These are phyloP conservation scores for Oceanites oceanicus DNA, from an alignment of 2,113 vertebrate species.

Conservation along the genomic window DNA sequence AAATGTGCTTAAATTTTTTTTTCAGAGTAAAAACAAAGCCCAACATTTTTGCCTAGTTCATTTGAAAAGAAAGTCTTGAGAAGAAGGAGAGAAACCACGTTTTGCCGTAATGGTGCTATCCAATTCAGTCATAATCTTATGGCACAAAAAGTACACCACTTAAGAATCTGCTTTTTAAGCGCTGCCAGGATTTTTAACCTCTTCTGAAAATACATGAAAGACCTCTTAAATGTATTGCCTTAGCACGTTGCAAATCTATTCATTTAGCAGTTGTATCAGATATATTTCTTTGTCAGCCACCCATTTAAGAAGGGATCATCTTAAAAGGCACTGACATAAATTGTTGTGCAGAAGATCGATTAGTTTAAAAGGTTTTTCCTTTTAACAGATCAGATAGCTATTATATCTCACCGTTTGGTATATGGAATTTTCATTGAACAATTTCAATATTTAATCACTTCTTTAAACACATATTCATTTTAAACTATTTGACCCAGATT, in stretches of 20 bases:
- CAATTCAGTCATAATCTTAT: not conserved
- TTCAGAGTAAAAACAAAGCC: not conserved
- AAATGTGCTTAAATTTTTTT: not conserved
- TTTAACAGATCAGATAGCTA: conserved; percentile 72
- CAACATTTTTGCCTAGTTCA: not conserved
- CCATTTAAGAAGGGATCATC: conserved; percentile 68
- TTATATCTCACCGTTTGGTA: conserved; percentile 62
- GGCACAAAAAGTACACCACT: not conserved
- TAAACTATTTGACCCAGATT: not conserved
- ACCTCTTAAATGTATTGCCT: conserved; percentile 59
- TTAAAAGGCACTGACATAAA: conserved; percentile 74
- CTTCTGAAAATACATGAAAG: conserved; percentile 47
- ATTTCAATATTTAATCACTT: conserved; percentile 53
- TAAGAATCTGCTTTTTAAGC: conserved; percentile 34
- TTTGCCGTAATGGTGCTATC: not conserved
- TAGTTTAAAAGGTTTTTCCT: conserved; percentile 75
- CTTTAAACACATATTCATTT: conserved; percentile 34
- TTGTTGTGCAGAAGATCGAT: conserved; percentile 63
- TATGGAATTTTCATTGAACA: conserved; percentile 57
- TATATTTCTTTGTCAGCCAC: conserved; percentile 71
- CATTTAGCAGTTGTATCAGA: conserved; percentile 42
- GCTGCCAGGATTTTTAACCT: conserved; percentile 52
- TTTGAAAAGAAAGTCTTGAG: not conserved
- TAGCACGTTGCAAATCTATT: conserved; percentile 51
- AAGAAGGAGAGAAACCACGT: not conserved